These are phyloP conservation scores for Eurois occulta DNA, from an alignment of 2,888 invertebrate species.

Conservation along the genomic window DNA sequence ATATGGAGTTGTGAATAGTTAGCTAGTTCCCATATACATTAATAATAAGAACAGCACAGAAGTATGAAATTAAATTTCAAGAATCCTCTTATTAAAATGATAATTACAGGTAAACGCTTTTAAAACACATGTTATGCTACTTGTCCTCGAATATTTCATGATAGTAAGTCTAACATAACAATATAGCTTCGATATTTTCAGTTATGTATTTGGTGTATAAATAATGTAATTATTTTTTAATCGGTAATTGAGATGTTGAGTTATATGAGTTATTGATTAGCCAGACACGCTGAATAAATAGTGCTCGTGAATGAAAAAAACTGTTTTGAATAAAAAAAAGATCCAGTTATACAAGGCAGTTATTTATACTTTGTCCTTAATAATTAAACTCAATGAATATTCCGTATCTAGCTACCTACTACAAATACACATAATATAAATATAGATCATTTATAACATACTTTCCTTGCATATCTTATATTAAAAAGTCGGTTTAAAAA, in stretches of 20 bases:
- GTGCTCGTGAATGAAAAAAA: not conserved
- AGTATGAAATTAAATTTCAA: not conserved
- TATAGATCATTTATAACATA: too few species aligned
- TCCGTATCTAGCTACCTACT: too few species aligned
- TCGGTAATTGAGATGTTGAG: not conserved
- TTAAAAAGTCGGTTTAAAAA: too few species aligned
- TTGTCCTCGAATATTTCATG: not conserved
- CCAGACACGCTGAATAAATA: not conserved
- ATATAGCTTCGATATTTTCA: not conserved
- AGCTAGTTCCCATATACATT: not conserved
- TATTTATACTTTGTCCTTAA: not conserved
- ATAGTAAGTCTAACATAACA: not conserved
- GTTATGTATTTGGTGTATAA: not conserved
- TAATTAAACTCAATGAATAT: not conserved
- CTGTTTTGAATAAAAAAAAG: not conserved
- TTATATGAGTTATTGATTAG: not conserved
- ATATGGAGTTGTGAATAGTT: not conserved
- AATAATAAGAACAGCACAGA: not conserved
- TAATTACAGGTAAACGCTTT: too few species aligned
- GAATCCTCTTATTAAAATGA: not conserved
- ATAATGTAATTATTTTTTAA: not conserved
- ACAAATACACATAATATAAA: too few species aligned
- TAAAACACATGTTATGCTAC: too few species aligned
- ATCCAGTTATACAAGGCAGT: not conserved
- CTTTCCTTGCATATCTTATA: too few species aligned